A percentile compares a stretch with the other conserved stretches of the same genome.
Evolutionary conservation across 2,797 vertebrate genomes (phyloP).

Genomic region (Xerus rutilus): DNA sequence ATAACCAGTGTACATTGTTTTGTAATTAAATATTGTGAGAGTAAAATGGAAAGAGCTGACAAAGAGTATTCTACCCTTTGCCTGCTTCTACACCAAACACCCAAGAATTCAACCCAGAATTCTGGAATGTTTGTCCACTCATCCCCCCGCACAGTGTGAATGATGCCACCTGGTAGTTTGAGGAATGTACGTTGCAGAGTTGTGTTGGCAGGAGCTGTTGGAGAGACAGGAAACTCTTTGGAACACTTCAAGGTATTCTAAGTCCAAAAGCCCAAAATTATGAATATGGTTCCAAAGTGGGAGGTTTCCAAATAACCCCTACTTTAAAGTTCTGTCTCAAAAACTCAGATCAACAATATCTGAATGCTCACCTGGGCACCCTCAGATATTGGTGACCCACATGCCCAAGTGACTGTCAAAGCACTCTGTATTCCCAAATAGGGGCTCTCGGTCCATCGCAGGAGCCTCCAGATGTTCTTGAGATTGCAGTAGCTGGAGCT

Average conservation of each 20-base stretch:
- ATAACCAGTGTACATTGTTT: background rate
- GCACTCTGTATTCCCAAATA: background rate
- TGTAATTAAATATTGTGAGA: background rate
- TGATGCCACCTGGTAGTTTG: no score
- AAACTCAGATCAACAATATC: background rate
- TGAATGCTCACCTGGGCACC: background rate
- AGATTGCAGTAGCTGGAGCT: no score
- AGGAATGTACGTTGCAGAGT: no score
- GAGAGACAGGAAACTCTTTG: background rate
- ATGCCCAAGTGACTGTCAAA: background rate
- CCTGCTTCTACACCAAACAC: background rate
- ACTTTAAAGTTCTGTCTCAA: background rate
- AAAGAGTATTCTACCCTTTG: background rate
- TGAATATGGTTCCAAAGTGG: background rate
- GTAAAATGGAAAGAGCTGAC: background rate
- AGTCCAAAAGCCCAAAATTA: background rate
- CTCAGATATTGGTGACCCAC: no score
- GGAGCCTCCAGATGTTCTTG: background rate
- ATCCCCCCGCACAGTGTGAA: no score
- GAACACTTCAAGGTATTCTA: background rate
- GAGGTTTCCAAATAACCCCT: background rate
- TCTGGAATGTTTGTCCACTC: background rate
- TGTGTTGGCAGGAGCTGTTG: no score
- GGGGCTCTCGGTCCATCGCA: background rate
- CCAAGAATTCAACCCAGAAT: background rate